phyloP scores from a whole-genome alignment of 2,888 invertebrate genomes.

The Lepeophtheirus nordmannii region DNA sequence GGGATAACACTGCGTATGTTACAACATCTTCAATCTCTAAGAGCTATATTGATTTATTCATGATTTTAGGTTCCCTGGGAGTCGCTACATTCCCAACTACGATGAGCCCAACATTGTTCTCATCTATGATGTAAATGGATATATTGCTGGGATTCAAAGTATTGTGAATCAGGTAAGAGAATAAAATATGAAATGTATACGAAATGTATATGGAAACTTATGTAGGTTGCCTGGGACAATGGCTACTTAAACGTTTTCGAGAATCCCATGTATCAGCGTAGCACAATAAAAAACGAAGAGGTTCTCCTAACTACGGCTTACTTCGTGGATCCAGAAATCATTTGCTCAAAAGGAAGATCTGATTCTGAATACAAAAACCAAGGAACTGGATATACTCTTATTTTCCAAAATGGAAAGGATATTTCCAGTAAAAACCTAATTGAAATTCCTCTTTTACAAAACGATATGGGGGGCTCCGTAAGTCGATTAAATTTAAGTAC shows the following conservation, averaged over 20 bases:
- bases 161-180: neutral
- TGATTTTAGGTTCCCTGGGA: neutral
- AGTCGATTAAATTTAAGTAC: neutral
- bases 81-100: neutral
- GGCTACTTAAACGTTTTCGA: neutral
- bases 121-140: conserved; percentile 18
- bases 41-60: neutral
- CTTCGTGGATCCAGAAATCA: conserved; percentile 14
- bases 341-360: conserved; percentile 8
- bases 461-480: neutral
- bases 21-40: neutral
- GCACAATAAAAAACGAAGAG: neutral
- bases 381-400: conserved; percentile 12
- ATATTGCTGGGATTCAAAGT: conserved; percentile 19
- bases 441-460: neutral
- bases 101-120: neutral
- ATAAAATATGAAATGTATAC: no score
- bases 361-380: neutral
- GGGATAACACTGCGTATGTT: neutral
- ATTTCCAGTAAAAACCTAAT: neutral
- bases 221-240: neutral
- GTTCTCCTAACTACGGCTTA: conserved; percentile 19
- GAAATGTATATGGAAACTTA: no score
- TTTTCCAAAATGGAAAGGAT: conserved; percentile 15
- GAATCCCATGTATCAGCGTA: neutral